These are phyloP conservation scores for Aromia moschata DNA, from an alignment of 2,888 invertebrate genomes.

Conservation along the genomic window DNA sequence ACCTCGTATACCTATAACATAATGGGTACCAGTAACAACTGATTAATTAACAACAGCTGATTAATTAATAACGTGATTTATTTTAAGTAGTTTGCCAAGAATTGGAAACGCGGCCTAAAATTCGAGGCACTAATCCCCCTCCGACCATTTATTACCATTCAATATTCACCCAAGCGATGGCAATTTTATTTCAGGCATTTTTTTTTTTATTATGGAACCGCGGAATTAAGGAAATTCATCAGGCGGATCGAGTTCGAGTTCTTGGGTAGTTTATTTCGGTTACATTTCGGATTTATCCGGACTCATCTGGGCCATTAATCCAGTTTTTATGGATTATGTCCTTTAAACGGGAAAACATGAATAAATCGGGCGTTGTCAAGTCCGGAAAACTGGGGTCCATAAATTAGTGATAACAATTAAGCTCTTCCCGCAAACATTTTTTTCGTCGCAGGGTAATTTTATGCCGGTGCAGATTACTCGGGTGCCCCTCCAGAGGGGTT, in stretches of 20 bases:
- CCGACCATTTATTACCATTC: too few relatives aligned
- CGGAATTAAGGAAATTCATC: neutral
- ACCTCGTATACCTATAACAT: too few relatives aligned
- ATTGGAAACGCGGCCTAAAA: too few relatives aligned
- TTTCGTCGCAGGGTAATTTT: neutral
- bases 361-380: conserved; percentile 1
- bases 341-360: conserved; percentile 2
- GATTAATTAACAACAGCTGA: too few relatives aligned
- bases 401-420: conserved; percentile 4
- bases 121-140: too few relatives aligned
- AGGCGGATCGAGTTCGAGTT: neutral
- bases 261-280: neutral
- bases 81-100: too few relatives aligned
- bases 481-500: neutral
- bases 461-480: neutral
- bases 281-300: neutral
- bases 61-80: too few relatives aligned
- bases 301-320: conserved; percentile 1
- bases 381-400: conserved; percentile 2
- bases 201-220: neutral
- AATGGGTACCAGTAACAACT: too few relatives aligned
- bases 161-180: too few relatives aligned
- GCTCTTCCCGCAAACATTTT: neutral
- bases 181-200: neutral
- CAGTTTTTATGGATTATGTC: conserved; percentile 1